Evolutionary conservation across 2,797 vertebrate species (phyloP).

Genomic region (Naso thynnoides): DNA sequence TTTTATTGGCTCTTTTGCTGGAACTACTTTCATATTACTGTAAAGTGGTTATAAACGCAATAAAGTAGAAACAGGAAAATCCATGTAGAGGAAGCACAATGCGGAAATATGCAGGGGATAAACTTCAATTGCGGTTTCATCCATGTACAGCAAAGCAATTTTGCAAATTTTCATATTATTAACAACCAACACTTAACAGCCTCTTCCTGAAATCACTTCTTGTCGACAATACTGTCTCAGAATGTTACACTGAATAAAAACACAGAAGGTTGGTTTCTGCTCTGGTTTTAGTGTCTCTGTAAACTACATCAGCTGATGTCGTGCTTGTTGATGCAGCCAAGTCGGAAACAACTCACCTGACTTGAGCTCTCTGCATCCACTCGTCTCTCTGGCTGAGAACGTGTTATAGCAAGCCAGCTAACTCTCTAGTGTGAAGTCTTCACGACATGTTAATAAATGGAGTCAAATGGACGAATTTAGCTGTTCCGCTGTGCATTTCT

Average conservation of each 20-base stretch:
- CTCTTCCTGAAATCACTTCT: neutral
- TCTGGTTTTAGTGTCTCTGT: constrained; percentile 25
- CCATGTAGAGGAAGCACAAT: neutral
- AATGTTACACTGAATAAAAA: neutral
- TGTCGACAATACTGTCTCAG: neutral
- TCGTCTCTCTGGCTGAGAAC: neutral
- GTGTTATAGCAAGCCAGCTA: neutral
- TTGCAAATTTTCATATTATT: no score
- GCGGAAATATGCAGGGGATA: neutral
- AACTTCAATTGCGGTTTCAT: neutral
- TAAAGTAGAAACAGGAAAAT: neutral
- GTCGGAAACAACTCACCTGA: constrained; percentile 6
- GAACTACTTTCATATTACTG: constrained; percentile 5
- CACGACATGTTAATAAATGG: neutral
- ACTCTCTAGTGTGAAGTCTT: neutral
- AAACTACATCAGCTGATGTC: neutral
- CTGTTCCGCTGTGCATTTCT: neutral
- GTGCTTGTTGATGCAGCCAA: constrained; percentile 15
- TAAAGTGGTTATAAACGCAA: neutral
- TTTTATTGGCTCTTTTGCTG: neutral
- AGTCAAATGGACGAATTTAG: neutral
- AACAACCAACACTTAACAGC: neutral
- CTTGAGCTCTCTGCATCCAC: neutral
- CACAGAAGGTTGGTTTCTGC: constrained; percentile 11
- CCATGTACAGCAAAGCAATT: neutral